Percentiles rank a stretch among this genome's conserved stretches.
These are phyloP conservation scores for Pegoplata infirma DNA, from an alignment of 2,888 invertebrate genomes.

Conservation along the genomic window DNA sequence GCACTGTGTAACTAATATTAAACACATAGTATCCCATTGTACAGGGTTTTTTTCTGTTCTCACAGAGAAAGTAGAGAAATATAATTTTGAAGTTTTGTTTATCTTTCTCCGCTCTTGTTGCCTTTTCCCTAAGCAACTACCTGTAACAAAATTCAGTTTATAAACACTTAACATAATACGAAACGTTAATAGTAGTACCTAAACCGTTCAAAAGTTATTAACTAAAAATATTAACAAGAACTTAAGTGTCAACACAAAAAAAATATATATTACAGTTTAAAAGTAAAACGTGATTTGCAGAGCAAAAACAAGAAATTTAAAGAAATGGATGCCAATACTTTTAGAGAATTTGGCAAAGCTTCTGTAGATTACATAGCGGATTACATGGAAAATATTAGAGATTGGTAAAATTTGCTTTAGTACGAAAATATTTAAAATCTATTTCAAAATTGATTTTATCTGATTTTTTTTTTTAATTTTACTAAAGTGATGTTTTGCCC, in stretches of 20 bases:
- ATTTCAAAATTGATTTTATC: constrained; percentile 13
- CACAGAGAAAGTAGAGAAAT: too few species aligned
- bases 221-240: not conserved
- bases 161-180: constrained; percentile 25
- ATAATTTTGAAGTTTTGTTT: too few species aligned
- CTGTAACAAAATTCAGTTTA: constrained; percentile 7
- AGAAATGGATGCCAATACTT: constrained; percentile 85
- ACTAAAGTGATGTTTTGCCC: constrained; percentile 86
- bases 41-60: too few species aligned
- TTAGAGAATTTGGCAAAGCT: constrained; percentile 92
- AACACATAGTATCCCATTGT: too few species aligned
- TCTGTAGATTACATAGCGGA: constrained; percentile 94
- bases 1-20: too few species aligned
- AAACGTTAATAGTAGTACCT: constrained; percentile 31
- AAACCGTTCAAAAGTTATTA: constrained; percentile 18
- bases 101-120: not conserved
- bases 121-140: not conserved
- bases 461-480: constrained; percentile 60
- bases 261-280: not conserved
- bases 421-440: not conserved
- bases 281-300: too few species aligned
- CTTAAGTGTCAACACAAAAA: not conserved
- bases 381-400: constrained; percentile 91
- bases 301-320: not conserved
- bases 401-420: constrained; percentile 79